These are phyloP conservation scores for Nycticorax nycticorax DNA, from an alignment of 2,113 vertebrate species.

Conservation along the genomic window DNA sequence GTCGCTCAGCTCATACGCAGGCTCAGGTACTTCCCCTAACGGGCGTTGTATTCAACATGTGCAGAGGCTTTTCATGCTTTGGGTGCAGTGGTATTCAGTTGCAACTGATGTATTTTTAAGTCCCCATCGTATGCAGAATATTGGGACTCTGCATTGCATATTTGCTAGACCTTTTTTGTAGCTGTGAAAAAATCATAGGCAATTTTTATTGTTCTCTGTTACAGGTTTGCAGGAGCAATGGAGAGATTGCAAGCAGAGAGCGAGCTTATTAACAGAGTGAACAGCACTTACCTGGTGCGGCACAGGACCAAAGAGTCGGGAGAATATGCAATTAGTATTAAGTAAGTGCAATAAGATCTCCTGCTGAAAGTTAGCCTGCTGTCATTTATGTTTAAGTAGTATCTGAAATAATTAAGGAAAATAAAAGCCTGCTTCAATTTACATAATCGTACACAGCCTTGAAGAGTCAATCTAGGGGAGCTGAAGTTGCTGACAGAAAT, in stretches of 20 bases:
- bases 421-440: not conserved
- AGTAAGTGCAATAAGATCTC: slow-evolving; percentile 81
- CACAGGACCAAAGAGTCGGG: slow-evolving; percentile 91
- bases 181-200: not conserved
- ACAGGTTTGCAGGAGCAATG: slow-evolving; percentile 95
- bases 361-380: slow-evolving; percentile 28
- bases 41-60: not conserved
- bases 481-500: not conserved
- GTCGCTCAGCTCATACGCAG: not conserved
- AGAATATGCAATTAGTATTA: slow-evolving; percentile 97
- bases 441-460: not conserved
- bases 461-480: not conserved
- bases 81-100: not conserved
- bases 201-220: slow-evolving; percentile 14
- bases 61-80: not conserved
- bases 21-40: rapidly evolving
- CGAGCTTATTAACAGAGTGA: slow-evolving; percentile 89
- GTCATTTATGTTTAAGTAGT: not conserved
- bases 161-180: not conserved
- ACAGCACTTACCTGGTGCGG: slow-evolving; percentile 95
- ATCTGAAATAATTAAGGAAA: not conserved
- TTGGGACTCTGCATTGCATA: not conserved
- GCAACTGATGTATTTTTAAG: not conserved
- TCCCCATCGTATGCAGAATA: not conserved
- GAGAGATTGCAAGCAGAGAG: slow-evolving; percentile 92